Conservation (phyloP, 2,888 invertebrate species). For the Nephrotoma guestfalica region DNA sequence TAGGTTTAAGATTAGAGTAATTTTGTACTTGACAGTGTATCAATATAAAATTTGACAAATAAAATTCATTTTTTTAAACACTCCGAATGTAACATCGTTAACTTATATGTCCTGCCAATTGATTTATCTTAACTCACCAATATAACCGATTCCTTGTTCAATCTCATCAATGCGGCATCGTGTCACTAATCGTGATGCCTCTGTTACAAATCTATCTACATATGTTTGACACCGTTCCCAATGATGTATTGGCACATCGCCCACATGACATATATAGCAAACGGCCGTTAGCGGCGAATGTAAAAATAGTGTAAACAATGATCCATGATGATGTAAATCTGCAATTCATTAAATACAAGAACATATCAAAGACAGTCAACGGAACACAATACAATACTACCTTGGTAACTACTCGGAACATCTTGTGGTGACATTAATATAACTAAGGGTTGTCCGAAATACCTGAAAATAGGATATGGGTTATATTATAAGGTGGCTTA, state of each 20-base stretch:
- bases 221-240: conserved; percentile 86
- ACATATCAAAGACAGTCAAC: conserved; percentile 11
- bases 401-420: conserved; percentile 68
- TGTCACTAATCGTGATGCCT: conserved; percentile 70
- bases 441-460: conserved; percentile 87
- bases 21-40: too few species aligned
- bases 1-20: too few species aligned
- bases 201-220: conserved; percentile 78
- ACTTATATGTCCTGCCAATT: not conserved
- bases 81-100: too few species aligned
- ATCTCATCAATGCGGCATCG: conserved; percentile 65
- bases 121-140: conserved; percentile 20
- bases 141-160: conserved; percentile 33
- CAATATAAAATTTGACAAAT: too few species aligned
- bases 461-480: conserved; percentile 27
- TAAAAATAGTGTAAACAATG: conserved; percentile 87
- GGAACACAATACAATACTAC: conserved; percentile 30
- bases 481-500: not conserved
- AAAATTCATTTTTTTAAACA: too few species aligned
- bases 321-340: conserved; percentile 77
- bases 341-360: conserved; percentile 19
- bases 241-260: conserved; percentile 65
- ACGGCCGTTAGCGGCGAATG: conserved; percentile 87
- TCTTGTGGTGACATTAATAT: conserved; percentile 89
- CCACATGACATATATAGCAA: conserved; percentile 81